Base-by-base conservation (phyloP, 1,140 invertebrate genomes). In the Drosophila biarmipes region DNA sequence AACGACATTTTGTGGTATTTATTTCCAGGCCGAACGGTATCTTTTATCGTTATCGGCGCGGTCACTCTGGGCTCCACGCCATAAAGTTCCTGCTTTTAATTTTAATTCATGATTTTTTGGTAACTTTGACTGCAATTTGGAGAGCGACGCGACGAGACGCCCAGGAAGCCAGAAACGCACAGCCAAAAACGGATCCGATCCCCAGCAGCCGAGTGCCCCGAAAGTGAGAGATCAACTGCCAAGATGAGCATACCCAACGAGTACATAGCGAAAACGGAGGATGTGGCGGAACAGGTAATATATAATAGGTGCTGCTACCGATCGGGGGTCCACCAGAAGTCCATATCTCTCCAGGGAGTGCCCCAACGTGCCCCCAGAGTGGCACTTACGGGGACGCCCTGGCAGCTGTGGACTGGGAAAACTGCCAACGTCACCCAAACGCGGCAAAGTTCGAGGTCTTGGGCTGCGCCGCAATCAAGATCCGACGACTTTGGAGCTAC, bases 211-310 rank as follows among this genome's bases (percentile, higher is more conserved):
- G 48, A 66, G 34, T 46, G 46, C 29, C 51, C 31, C 19, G 1
- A 72, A 57, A 55, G 35, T 34, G 43, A 63, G 52, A 38, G 35
- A 52, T 52, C 45, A 77, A 62, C 73, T 72, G 72, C 82, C 84
- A 87, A 84, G 64, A 97, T 97, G 96, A 95, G 95, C 94, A 94
- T 95, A 93, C 96, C 96, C 92, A 97, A 96, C 93, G 97, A 98
- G 94, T 95, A 98, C 90, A 94, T 98, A 87, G 95, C 97, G 64
- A 97, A 95, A 91, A 97, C 97, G 42, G 98, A 99, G 94, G 98
- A 99, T 93, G 93, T 98, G 85, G 97, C 97, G 59, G 98, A 99
- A 93, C 97, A 98, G 95, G 98, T 98, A 90, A 78, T 61, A 31
- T 54, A 11, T 59, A 43, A 10, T n/a, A n/a, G 48, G 54, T 19